These are phyloP conservation scores for Labeo calbasu DNA, from an alignment of 2,797 vertebrate species.

Conservation along the genomic window DNA sequence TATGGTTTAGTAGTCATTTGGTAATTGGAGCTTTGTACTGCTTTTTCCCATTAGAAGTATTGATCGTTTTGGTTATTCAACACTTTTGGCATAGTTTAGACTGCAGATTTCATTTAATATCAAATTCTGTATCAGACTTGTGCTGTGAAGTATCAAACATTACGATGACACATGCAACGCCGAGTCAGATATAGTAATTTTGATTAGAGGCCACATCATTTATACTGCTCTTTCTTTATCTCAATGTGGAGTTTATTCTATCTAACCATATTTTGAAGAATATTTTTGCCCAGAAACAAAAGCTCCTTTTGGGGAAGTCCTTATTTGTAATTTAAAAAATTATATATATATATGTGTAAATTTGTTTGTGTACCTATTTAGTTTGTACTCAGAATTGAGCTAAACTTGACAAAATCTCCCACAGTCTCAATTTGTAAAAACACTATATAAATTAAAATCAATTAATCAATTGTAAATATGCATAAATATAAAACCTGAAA, in stretches of 20 bases:
- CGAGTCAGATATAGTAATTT: neutral
- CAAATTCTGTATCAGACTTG: neutral
- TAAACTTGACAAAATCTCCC: neutral
- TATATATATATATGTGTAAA: too few relatives aligned
- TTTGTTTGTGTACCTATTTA: neutral
- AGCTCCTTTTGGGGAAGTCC: neutral
- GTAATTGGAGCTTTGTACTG: conserved; percentile 2
- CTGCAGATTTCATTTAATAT: conserved; percentile 19
- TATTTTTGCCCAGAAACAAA: too few relatives aligned
- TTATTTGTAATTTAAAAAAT: too few relatives aligned
- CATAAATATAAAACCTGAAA: too few relatives aligned
- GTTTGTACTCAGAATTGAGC: neutral
- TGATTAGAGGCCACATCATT: neutral
- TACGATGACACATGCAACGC: neutral
- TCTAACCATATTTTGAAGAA: neutral
- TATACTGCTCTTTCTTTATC: neutral
- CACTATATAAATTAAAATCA: neutral
- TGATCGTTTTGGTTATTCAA: conserved; percentile 10
- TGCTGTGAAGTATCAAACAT: neutral
- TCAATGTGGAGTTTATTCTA: neutral
- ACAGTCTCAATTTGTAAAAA: neutral
- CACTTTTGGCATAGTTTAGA: conserved; percentile 13
- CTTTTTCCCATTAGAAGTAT: neutral
- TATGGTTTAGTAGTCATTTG: conserved; percentile 11
- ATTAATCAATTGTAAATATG: neutral